Evolutionary conservation across 2,113 vertebrate genomes (phyloP).

Genomic region (Dinomys branickii): DNA sequence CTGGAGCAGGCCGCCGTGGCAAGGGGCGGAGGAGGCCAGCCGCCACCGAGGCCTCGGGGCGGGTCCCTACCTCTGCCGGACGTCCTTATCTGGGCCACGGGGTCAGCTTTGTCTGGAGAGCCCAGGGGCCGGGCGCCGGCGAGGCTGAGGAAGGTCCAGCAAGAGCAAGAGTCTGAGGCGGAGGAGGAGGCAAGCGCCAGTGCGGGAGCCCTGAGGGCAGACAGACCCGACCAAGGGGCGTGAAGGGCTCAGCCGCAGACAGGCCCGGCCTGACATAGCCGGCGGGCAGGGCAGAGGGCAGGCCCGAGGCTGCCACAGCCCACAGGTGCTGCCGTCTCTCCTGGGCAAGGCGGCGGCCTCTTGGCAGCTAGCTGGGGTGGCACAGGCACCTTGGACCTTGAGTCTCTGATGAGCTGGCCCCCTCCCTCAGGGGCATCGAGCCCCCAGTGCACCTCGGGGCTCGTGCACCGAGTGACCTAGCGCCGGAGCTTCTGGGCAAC

Average conservation of each 20-base stretch:
- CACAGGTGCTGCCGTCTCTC: constrained; percentile 78
- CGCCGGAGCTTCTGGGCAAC: constrained; percentile 72
- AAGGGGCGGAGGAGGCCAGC: constrained; percentile 81
- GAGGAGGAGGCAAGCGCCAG: constrained; percentile 83
- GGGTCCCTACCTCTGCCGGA: constrained; percentile 84
- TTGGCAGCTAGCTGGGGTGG: constrained; percentile 77
- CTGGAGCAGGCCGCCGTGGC: constrained; percentile 76
- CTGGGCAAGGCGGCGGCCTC: constrained; percentile 71
- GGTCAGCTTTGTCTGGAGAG: constrained; percentile 85
- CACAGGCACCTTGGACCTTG: constrained; percentile 76
- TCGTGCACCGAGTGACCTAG: constrained; percentile 70
- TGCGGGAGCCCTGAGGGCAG: constrained; percentile 84
- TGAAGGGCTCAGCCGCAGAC: constrained; percentile 79
- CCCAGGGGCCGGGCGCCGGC: constrained; percentile 83
- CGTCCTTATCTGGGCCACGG: constrained; percentile 85
- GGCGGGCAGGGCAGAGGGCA: constrained; percentile 72
- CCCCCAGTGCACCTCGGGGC: constrained; percentile 77
- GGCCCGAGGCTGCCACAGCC: constrained; percentile 77
- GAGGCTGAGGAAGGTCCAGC: constrained; percentile 84
- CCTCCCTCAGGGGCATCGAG: constrained; percentile 81
- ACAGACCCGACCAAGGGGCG: constrained; percentile 82
- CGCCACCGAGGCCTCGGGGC: constrained; percentile 81
- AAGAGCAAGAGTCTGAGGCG: constrained; percentile 85
- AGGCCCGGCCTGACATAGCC: constrained; percentile 73
- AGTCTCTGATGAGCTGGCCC: constrained; percentile 82